Base-by-base conservation (phyloP, 2,113 vertebrate genomes). In the Benitochromis conjunctus region DNA sequence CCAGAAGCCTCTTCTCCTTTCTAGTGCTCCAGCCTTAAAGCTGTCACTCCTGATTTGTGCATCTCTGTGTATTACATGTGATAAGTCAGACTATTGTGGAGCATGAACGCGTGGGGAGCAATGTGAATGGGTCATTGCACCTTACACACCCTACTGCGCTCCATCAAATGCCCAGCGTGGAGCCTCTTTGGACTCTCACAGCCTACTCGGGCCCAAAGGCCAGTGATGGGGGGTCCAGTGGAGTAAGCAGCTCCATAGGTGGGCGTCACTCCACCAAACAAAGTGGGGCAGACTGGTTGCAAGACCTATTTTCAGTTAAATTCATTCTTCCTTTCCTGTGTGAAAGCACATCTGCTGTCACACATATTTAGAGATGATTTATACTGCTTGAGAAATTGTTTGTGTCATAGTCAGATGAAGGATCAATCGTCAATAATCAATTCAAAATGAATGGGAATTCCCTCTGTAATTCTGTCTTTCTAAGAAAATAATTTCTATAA, bases 141-240 rank as follows among this genome's bases (percentile, higher is more conserved):
- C 96, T 97, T 97, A 96, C 97, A 93, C 97, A 97, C 96, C 96
- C 96, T 96, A 97, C 97, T 96, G 97, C 96, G 97, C 96, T 97
- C 97, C 97, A 97, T 98, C 97, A 98, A 88, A 85, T 21, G 86
- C 97, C 94, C 97, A 97, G 97, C 95, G 7, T 95, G 98, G 88
- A 94, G 95, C 94, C 96, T 93, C 96, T 94, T 96, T 94, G 95
- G 95, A 95, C 86, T 83, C 85, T 89, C 90, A 55, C 83, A 80
- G 88, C 79, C 87, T 7, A 60, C 86, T 91, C 81, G 80, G 46
- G 91, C 83, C 86, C 85, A 82, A 76, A 88, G 64, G 66, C 78
- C 81, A 46, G 82, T 84, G 88, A 92, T 66, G 54, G 74, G 71
- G 88, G 81, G 79, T 81, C 51, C 24, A 41, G 79, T 77, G 89